Conservation (phyloP, 2,888 invertebrate genomes). For the Athalia rosae region DNA sequence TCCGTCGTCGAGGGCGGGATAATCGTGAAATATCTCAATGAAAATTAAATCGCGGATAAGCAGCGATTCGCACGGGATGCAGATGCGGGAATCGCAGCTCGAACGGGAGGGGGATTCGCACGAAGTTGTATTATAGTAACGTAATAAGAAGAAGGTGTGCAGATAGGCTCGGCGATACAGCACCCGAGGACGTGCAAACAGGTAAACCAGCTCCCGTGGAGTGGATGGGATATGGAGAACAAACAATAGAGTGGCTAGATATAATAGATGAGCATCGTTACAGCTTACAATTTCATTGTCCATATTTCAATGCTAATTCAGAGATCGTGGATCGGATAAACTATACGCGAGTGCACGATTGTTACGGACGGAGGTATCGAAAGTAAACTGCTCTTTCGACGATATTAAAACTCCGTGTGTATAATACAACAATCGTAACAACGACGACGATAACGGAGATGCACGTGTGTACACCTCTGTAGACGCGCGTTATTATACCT, state of each 20-base stretch:
- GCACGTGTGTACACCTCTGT: no score
- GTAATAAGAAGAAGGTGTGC: neutral
- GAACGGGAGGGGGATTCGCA: neutral
- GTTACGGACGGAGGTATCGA: constrained; percentile 43
- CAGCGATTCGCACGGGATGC: neutral
- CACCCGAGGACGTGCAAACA: constrained; percentile 1
- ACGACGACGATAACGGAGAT: no score
- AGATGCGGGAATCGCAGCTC: no score
- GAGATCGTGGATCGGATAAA: constrained; percentile 37
- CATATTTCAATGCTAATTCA: constrained; percentile 45
- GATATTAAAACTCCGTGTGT: neutral
- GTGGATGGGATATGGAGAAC: constrained; percentile 1
- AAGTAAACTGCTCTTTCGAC: constrained; percentile 19
- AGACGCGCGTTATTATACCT: no score
- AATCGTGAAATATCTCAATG: no score
- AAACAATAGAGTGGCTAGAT: constrained; percentile 42
- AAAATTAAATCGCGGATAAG: no score
- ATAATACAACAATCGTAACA: neutral
- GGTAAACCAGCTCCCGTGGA: constrained; percentile 1
- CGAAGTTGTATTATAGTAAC: neutral
- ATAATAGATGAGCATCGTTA: constrained; percentile 45
- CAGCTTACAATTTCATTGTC: constrained; percentile 38
- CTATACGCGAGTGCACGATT: constrained; percentile 21
- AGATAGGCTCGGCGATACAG: neutral
- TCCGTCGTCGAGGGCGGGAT: no score